Percentiles rank a stretch among this genome's conserved stretches.
phyloP scores from a whole-genome alignment of 2,113 vertebrate genomes.

The Mus pahari region DNA sequence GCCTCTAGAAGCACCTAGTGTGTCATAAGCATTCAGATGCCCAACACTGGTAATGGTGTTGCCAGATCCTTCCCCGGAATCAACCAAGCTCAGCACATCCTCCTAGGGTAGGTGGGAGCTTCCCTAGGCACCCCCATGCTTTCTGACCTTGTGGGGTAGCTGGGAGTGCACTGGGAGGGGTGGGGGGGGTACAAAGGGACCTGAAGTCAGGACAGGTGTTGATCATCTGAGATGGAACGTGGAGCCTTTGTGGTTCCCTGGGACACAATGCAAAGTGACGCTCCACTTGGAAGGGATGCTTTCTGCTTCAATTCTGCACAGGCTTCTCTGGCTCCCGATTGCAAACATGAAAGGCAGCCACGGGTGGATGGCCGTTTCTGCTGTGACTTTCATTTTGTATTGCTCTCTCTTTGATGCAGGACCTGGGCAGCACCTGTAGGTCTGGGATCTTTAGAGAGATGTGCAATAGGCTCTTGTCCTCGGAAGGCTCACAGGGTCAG shows the following conservation, averaged over 20 bases:
- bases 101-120: background rate
- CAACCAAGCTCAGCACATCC: background rate
- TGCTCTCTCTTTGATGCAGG: background rate
- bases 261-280: background rate
- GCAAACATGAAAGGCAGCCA: background rate
- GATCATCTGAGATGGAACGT: fast-evolving
- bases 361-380: background rate
- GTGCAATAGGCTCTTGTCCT: background rate
- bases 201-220: background rate
- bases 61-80: background rate
- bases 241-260: fast-evolving
- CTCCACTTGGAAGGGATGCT: background rate
- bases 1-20: background rate
- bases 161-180: too few relatives aligned
- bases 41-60: background rate
- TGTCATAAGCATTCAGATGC: background rate
- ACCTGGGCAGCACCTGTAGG: background rate
- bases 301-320: background rate
- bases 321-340: background rate
- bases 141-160: background rate
- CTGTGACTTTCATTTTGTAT: background rate
- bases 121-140: fast-evolving
- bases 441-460: background rate
- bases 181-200: too few relatives aligned
- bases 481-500: background rate